These are phyloP conservation scores for Centropristis striata DNA, from an alignment of 2,113 vertebrate species.

Conservation along the genomic window DNA sequence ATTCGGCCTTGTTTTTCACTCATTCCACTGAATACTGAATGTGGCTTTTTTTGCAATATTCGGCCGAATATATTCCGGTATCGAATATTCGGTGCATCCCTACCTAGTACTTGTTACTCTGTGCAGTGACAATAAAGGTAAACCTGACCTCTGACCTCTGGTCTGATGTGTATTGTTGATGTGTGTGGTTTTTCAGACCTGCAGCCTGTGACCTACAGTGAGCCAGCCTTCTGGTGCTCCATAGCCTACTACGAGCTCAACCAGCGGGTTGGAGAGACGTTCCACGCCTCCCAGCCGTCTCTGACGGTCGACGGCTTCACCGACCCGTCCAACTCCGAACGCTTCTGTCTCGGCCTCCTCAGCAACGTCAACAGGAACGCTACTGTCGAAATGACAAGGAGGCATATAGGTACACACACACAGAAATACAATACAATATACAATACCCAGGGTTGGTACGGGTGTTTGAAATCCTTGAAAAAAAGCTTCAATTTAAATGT, in stretches of 20 bases:
- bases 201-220: slow-evolving; percentile 97
- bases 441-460: no score
- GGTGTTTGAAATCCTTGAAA: no score
- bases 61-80: no score
- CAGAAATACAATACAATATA: not conserved
- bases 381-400: slow-evolving; percentile 98
- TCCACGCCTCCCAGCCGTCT: slow-evolving; percentile 97
- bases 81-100: no score
- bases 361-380: slow-evolving; percentile 98
- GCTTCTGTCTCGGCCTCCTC: slow-evolving; percentile 96
- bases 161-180: no score
- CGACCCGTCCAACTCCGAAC: slow-evolving; percentile 97
- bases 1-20: no score
- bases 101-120: no score
- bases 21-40: no score
- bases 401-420: slow-evolving; percentile 93
- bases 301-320: slow-evolving; percentile 98
- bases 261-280: slow-evolving; percentile 98
- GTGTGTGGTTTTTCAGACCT: slow-evolving; percentile 85
- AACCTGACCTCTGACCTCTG: no score
- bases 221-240: slow-evolving; percentile 99
- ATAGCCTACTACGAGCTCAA: slow-evolving; percentile 99
- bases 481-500: no score
- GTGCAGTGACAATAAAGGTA: no score
- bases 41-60: no score